phyloP scores from a whole-genome alignment of 2,888 invertebrate genomes.

The Mayetiola destructor region DNA sequence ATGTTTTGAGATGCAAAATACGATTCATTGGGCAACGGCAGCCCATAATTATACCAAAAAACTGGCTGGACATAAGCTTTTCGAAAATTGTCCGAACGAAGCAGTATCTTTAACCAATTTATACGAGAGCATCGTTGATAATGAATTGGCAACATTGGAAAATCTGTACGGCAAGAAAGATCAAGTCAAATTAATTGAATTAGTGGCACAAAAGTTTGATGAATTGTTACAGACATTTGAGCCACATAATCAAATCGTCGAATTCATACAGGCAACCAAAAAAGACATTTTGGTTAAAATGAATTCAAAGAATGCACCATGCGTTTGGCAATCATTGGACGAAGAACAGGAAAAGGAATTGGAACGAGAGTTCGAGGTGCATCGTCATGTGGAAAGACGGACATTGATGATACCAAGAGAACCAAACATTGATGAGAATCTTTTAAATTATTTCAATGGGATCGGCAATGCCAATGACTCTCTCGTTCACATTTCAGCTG shows the following conservation, averaged over 20 bases:
- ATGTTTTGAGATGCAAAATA: conserved; percentile 1
- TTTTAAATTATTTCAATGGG: not conserved
- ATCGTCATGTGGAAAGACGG: conserved; percentile 4
- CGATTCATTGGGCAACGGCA: not conserved
- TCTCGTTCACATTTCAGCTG: not conserved
- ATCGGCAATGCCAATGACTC: not conserved
- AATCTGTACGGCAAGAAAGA: conserved; percentile 8
- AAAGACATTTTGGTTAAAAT: not conserved
- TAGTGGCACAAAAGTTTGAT: not conserved
- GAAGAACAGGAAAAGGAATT: conserved; percentile 14
- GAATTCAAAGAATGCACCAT: too few relatives aligned
- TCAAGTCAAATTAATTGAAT: not conserved
- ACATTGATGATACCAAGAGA: not conserved
- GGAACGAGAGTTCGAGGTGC: conserved; percentile 4
- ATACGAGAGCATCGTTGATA: not conserved
- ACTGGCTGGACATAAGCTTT: not conserved
- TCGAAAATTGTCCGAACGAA: not conserved
- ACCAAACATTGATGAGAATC: not conserved
- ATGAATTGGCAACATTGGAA: not conserved
- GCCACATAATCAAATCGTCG: not conserved
- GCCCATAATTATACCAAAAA: conserved; percentile 9
- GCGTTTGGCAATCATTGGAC: not conserved
- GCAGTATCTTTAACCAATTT: not conserved
- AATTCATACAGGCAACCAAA: not conserved
- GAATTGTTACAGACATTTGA: not conserved